Evolutionary conservation across 1,140 invertebrate species (phyloP).

Genomic region (Pinna nobilis): DNA sequence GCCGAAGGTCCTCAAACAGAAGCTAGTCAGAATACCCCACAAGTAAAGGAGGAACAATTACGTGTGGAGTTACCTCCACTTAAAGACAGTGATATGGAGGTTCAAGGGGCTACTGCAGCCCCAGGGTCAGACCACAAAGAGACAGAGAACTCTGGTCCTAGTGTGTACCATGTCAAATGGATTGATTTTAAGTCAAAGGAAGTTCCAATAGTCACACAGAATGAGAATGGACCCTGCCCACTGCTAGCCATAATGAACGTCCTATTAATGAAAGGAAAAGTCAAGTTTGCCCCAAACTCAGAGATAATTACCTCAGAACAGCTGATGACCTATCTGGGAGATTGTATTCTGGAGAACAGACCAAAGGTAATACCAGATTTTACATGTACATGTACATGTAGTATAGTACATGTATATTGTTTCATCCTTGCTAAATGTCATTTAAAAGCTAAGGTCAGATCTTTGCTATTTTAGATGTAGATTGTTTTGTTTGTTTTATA

Average conservation of each 20-base stretch:
- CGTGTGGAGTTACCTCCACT: conserved; percentile 38
- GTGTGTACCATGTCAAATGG: conserved; percentile 77
- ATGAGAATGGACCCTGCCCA: conserved; percentile 81
- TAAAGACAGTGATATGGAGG: neutral
- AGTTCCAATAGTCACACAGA: conserved; percentile 79
- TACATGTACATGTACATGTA: no score
- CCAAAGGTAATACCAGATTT: conserved; percentile 69
- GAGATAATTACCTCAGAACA: conserved; percentile 77
- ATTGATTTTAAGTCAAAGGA: conserved; percentile 74
- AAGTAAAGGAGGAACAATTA: conserved; percentile 6
- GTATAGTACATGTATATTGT: no score
- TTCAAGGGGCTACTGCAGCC: conserved; percentile 8
- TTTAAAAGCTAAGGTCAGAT: no score
- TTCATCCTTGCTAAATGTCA: no score
- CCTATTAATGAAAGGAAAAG: conserved; percentile 76
- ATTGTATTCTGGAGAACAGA: conserved; percentile 76
- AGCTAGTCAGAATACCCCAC: neutral
- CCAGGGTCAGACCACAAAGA: neutral
- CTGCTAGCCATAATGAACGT: conserved; percentile 80
- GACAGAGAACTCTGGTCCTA: conserved; percentile 34
- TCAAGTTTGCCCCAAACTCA: conserved; percentile 74
- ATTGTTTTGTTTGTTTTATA: no score
- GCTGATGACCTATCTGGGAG: conserved; percentile 78
- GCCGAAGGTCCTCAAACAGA: conserved; percentile 2
- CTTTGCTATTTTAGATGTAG: no score